Evolutionary conservation across 1,140 invertebrate species (phyloP), one percentile per base, ranked within the genome.

Genomic region (Caerostris darwini): DNA sequence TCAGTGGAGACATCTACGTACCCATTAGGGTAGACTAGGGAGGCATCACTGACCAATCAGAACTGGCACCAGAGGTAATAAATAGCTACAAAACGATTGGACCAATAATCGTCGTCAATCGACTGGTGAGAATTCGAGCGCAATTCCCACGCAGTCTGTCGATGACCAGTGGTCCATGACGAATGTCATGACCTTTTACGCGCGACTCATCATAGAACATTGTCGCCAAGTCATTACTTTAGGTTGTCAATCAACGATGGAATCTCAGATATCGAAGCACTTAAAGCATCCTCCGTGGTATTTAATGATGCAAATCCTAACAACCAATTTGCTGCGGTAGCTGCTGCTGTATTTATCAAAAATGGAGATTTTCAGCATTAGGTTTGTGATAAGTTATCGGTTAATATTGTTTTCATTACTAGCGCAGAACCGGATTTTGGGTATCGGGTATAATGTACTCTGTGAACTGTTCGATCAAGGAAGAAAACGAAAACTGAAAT

Each of bases 31-130:
- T 50, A 34, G 34, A 50, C 71, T 50, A 57, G 83, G n/a, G 7
- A 58, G 2, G 58, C 86, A 57, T 67, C 86, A 88, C 61, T 88
- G 50, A 54, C 86, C 86, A 88, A 88, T 88, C 86, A 88, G 58
- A 88, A 88, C 86, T 88, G 86, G 34, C 59, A 59, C 86, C 86
- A 54, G 19, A 3, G 17, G 58, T 14, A 59, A 64, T 61, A 57
- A 88, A 88, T 64, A 88, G 86, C 53, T n/a, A 88, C 86, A 88
- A 88, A 88, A 64, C 86, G 58, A 64, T 64, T 64, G 12, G 86
- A 17, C 86, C 34, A 88, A 88, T 64, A 53, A 34, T 57, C 86
- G 86, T 19, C 58, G 19, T n/a, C 56, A 50, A 50, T 77, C 71
- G 71, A 12, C 14, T 53, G 50, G 34, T 53, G 71, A 77, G 83